A percentile compares a stretch with the other conserved stretches of the same genome.
Conservation (phyloP, 2,888 invertebrate genomes). For the Chalcis sispes region DNA sequence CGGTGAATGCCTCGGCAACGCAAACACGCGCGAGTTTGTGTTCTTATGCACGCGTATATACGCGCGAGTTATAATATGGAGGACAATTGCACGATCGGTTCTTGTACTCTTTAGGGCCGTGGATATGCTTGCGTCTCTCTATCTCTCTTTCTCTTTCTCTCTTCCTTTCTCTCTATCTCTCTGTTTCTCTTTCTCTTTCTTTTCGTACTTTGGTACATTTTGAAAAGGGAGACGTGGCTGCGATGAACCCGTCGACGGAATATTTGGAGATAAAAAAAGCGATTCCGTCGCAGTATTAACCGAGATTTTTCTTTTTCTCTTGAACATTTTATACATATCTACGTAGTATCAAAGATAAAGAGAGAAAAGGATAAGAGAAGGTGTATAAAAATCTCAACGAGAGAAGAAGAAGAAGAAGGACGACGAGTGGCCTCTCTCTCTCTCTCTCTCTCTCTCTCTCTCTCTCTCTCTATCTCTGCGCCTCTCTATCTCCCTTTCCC, state of each 20-base stretch:
- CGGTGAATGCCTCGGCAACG: slow-evolving; percentile 16
- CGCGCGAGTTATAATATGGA: slow-evolving; percentile 13
- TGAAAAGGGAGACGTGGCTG: background rate
- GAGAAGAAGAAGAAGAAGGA: slow-evolving; percentile 8
- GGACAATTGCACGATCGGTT: slow-evolving; percentile 52
- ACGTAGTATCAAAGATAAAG: background rate
- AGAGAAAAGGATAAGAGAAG: slow-evolving; percentile 1
- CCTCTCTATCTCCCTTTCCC: background rate
- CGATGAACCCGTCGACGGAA: slow-evolving; percentile 31
- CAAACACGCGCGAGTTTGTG: no score
- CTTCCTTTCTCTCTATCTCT: no score
- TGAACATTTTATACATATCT: no score
- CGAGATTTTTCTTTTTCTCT: background rate
- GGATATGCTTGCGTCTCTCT: slow-evolving; percentile 6
- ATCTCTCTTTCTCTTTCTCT: no score
- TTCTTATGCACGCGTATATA: no score
- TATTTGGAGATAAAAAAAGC: slow-evolving; percentile 35
- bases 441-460: background rate
- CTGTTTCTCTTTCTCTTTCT: no score
- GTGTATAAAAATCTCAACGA: slow-evolving; percentile 10
- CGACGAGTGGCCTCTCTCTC: background rate
- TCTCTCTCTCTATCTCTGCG: background rate
- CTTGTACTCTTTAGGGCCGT: background rate
- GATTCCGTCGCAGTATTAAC: background rate
- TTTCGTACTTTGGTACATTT: background rate